Conservation (phyloP, 1,140 invertebrate genomes). For the Thaumatotibia leucotreta region DNA sequence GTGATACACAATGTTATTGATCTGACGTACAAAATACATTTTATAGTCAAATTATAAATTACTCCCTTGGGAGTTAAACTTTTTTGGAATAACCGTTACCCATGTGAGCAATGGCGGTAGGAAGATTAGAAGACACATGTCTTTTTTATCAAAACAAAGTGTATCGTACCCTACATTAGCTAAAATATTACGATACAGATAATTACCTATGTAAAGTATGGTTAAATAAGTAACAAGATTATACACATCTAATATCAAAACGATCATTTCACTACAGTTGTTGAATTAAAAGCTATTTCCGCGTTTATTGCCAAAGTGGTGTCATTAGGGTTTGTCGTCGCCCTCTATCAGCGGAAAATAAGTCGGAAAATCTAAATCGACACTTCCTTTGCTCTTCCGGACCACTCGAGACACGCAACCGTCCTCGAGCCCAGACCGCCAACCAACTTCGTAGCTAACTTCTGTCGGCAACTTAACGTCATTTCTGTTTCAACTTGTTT, state of each 20-base stretch:
- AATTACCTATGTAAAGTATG: too few species aligned
- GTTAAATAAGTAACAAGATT: too few species aligned
- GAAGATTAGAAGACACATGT: too few species aligned
- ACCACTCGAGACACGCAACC: conserved; percentile 27
- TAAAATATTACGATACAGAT: too few species aligned
- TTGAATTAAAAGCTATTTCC: background rate
- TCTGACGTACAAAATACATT: too few species aligned
- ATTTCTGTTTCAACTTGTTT: background rate
- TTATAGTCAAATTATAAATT: too few species aligned
- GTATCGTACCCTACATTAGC: too few species aligned
- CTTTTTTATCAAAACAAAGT: too few species aligned
- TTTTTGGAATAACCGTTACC: too few species aligned
- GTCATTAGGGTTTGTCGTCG: conserved; percentile 36
- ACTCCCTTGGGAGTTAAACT: too few species aligned
- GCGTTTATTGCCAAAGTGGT: conserved; percentile 16
- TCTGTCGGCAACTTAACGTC: background rate
- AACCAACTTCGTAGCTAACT: background rate
- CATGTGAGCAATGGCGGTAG: too few species aligned
- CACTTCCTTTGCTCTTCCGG: conserved; percentile 41
- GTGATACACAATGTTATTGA: too few species aligned
- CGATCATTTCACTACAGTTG: background rate
- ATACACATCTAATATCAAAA: background rate
- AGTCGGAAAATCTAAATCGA: conserved; percentile 35
- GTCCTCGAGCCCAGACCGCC: background rate
- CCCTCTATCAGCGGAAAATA: conserved; percentile 35